phyloP scores from a whole-genome alignment of 2,888 invertebrate species.

The Melitaea athalia region DNA sequence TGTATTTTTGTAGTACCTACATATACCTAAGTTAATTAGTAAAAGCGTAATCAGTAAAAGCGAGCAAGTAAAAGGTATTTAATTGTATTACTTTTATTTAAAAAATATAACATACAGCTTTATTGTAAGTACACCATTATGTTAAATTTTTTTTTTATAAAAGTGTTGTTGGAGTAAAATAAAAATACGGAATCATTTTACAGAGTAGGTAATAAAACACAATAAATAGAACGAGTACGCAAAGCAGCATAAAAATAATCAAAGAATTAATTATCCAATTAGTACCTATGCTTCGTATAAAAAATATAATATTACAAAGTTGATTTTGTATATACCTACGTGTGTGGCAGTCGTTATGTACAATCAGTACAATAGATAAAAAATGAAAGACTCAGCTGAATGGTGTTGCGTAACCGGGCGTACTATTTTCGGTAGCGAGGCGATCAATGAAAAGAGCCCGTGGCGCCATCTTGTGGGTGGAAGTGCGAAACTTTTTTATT shows the following conservation, averaged over 20 bases:
- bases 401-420: slow-evolving; percentile 54
- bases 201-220: neutral
- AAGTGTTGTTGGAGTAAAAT: neutral
- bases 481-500: slow-evolving; percentile 7
- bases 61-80: too few relatives aligned
- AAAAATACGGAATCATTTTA: neutral
- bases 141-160: too few relatives aligned
- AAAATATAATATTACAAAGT: neutral
- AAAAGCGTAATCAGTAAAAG: too few relatives aligned
- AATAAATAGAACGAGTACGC: slow-evolving; percentile 2
- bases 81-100: too few relatives aligned
- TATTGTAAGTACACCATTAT: too few relatives aligned
- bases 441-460: slow-evolving; percentile 65
- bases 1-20: too few relatives aligned
- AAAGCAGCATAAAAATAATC: slow-evolving; percentile 1
- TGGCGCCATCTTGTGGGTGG: slow-evolving; percentile 58
- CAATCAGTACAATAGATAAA: slow-evolving; percentile 25
- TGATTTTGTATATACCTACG: neutral
- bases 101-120: too few relatives aligned
- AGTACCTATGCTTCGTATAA: neutral
- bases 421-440: slow-evolving; percentile 61
- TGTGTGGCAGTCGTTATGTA: slow-evolving; percentile 18
- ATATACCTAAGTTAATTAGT: too few relatives aligned
- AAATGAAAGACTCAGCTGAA: slow-evolving; percentile 42
- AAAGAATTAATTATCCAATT: neutral